phyloP scores from a whole-genome alignment of 2,797 vertebrate species.

The Enteromius paludinosus region DNA sequence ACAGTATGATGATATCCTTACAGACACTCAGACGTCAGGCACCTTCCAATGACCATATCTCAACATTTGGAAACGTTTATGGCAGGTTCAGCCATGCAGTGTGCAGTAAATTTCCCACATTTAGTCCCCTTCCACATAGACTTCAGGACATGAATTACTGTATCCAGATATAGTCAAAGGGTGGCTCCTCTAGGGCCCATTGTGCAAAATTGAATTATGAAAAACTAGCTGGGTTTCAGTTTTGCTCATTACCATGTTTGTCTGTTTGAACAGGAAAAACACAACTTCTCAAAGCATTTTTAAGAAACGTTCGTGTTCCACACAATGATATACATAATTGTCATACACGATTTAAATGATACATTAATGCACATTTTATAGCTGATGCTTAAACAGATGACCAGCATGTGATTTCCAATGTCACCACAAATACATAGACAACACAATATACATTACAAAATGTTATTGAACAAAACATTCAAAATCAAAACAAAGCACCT shows the following conservation, averaged over 20 bases:
- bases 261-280: slow-evolving; percentile 1
- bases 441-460: slow-evolving; percentile 63
- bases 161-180: background rate
- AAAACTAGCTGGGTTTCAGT: background rate
- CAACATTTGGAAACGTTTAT: background rate
- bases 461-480: slow-evolving; percentile 48
- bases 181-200: background rate
- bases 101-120: background rate
- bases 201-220: background rate
- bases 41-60: background rate
- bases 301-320: slow-evolving; percentile 42
- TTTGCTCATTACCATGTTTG: background rate
- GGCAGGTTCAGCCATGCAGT: background rate
- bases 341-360: slow-evolving; percentile 39
- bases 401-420: slow-evolving; percentile 75
- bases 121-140: background rate
- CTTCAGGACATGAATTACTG: no score
- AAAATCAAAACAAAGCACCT: slow-evolving; percentile 27
- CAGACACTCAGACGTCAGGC: background rate
- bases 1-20: background rate
- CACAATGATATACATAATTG: slow-evolving; percentile 49
- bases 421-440: slow-evolving; percentile 53
- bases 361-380: slow-evolving; percentile 37
- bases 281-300: slow-evolving; percentile 14
- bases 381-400: slow-evolving; percentile 68